These are phyloP conservation scores for Acrocera orbiculus DNA, from an alignment of 2,888 invertebrate species.

Conservation along the genomic window DNA sequence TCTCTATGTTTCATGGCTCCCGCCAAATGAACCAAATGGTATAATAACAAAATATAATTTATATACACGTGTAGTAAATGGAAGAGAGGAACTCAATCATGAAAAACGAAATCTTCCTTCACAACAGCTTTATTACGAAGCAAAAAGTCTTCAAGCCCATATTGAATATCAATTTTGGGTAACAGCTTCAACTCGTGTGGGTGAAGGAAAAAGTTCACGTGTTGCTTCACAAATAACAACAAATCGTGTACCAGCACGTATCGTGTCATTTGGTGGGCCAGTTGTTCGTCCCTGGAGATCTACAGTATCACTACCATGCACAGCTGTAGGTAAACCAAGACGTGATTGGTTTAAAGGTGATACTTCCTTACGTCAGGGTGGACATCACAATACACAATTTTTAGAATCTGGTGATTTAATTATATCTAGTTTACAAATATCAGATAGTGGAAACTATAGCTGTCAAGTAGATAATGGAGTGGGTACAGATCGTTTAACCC, in stretches of 20 bases:
- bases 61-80: slow-evolving; percentile 49
- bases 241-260: slow-evolving; percentile 46
- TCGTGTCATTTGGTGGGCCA: slow-evolving; percentile 51
- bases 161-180: slow-evolving; percentile 66
- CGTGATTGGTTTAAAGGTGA: slow-evolving; percentile 47
- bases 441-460: slow-evolving; percentile 52
- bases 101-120: slow-evolving; percentile 46
- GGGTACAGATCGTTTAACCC: slow-evolving; percentile 47
- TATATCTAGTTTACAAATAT: slow-evolving; percentile 42
- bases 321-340: slow-evolving; percentile 46
- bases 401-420: slow-evolving; percentile 47
- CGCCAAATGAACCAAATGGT: slow-evolving; percentile 58
- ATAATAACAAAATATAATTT: slow-evolving; percentile 56
- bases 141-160: slow-evolving; percentile 46
- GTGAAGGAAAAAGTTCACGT: slow-evolving; percentile 56
- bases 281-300: slow-evolving; percentile 49
- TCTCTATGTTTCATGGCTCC: slow-evolving; percentile 59
- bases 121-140: slow-evolving; percentile 46
- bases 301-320: slow-evolving; percentile 43
- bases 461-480: slow-evolving; percentile 50
- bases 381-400: slow-evolving; percentile 41
- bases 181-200: slow-evolving; percentile 56
- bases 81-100: slow-evolving; percentile 49
- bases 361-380: slow-evolving; percentile 37
- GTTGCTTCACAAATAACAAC: slow-evolving; percentile 49